Conservation (phyloP, 2,797 vertebrate species). For the Cyclopterus lumpus region DNA sequence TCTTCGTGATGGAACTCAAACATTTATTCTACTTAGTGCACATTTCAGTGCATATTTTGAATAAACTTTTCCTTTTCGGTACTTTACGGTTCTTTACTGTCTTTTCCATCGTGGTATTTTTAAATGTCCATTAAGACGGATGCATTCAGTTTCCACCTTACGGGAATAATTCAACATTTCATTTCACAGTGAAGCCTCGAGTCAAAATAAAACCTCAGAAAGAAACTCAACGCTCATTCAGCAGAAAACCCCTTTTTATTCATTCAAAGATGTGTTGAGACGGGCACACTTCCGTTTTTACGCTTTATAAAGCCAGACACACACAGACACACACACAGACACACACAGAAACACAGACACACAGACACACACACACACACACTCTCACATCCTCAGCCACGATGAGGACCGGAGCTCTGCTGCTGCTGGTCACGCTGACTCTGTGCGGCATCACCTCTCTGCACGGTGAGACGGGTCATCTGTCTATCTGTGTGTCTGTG, state of each 20-base stretch:
- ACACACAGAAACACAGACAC: too few species aligned
- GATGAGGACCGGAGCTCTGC: slow-evolving; percentile 46
- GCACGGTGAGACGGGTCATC: slow-evolving; percentile 65
- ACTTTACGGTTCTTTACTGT: too few species aligned
- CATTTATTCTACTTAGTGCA: too few species aligned
- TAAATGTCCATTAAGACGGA: too few species aligned
- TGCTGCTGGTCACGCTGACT: slow-evolving; percentile 56
- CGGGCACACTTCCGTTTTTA: slow-evolving; percentile 42
- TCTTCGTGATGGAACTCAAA: too few species aligned
- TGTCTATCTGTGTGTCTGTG: too few species aligned
- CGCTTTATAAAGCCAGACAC: slow-evolving; percentile 51
- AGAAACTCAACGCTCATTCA: not conserved
- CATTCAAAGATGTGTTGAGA: too few species aligned
- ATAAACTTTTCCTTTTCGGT: too few species aligned
- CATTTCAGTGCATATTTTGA: too few species aligned
- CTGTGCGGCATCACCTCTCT: slow-evolving; percentile 47
- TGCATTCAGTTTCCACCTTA: too few species aligned
- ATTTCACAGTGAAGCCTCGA: not conserved
- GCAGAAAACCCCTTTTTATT: not conserved
- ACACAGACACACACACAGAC: slow-evolving; percentile 39
- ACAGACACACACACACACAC: slow-evolving; percentile 36
- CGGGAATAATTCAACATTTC: too few species aligned
- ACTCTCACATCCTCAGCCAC: slow-evolving; percentile 29
- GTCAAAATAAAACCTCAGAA: not conserved
- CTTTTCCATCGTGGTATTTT: too few species aligned